phyloP scores from a whole-genome alignment of 92 coral and sea anemone species.

The Galaxea fascicularis region DNA sequence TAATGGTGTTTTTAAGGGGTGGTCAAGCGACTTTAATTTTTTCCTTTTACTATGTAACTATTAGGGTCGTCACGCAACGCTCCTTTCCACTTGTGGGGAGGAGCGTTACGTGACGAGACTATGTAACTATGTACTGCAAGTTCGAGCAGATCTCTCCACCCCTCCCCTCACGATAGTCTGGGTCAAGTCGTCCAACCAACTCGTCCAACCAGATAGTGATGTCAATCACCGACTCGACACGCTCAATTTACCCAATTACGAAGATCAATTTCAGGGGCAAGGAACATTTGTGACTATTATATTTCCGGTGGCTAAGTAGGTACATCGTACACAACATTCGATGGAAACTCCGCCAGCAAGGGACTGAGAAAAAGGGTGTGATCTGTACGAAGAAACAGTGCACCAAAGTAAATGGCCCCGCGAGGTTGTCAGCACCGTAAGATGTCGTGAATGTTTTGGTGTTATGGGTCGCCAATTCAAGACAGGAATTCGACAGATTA shows the following conservation, averaged over 20 bases:
- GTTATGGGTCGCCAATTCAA: not conserved
- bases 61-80: no score
- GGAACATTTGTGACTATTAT: not conserved
- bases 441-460: not conserved
- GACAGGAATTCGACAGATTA: constrained; percentile 8
- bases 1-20: no score
- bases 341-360: not conserved
- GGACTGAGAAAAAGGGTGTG: not conserved
- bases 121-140: no score
- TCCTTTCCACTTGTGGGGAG: no score
- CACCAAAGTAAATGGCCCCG: not conserved
- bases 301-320: constrained; percentile 12
- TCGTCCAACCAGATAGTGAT: not conserved
- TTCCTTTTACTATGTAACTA: no score
- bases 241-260: not conserved
- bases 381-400: not conserved
- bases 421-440: not conserved
- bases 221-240: constrained; percentile 9
- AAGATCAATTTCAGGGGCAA: not conserved
- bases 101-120: no score
- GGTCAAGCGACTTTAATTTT: no score
- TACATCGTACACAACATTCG: not conserved
- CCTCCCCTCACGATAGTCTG: no score
- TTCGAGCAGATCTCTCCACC: no score
- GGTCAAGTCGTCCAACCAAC: not conserved